Conservation (phyloP, 2,797 vertebrate species). For the Pangasius mekongensis region DNA sequence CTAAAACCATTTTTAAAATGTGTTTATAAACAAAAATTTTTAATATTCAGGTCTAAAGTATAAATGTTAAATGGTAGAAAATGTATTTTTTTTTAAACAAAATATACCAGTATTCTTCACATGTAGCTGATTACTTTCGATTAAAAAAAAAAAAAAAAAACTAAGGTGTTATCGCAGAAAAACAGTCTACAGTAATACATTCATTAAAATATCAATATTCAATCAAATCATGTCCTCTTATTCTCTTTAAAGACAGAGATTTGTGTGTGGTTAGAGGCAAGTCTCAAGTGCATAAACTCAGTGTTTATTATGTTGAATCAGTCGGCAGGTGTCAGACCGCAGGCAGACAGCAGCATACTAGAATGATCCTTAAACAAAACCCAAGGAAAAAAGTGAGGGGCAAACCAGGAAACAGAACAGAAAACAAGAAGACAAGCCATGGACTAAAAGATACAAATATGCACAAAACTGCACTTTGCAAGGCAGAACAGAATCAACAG, state of each 20-base stretch:
- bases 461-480: not conserved
- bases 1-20: no score
- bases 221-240: not conserved
- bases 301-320: not conserved
- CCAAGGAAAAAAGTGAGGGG: not conserved
- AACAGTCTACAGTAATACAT: not conserved
- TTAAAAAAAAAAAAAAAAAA: no score
- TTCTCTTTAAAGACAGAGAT: not conserved
- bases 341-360: not conserved
- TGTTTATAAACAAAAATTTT: no score
- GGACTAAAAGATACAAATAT: not conserved
- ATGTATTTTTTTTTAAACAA: not conserved
- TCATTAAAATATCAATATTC: not conserved
- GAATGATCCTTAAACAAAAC: not conserved
- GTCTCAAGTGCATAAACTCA: not conserved
- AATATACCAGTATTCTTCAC: no score
- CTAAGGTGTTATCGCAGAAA: no score
- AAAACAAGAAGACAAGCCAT: not conserved
- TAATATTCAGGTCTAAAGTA: no score
- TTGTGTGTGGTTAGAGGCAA: not conserved
- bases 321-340: not conserved
- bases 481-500: not conserved
- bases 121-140: no score
- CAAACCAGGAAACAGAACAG: not conserved
- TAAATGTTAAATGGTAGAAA: not conserved